Evolutionary conservation across 2,113 vertebrate species (phyloP).

Genomic region (Dicerorhinus sumatrensis): DNA sequence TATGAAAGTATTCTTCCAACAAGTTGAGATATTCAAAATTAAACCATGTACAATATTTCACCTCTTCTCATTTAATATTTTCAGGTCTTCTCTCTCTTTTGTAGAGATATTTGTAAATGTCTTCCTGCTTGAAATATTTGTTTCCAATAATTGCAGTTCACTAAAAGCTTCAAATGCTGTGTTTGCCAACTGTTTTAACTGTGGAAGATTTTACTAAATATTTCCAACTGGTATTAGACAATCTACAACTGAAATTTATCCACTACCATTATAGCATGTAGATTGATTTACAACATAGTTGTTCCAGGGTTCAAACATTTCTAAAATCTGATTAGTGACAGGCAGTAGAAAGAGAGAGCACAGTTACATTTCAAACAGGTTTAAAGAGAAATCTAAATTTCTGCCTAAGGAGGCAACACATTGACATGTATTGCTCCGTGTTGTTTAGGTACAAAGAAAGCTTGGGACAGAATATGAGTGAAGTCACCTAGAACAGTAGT

Average conservation of each 20-base stretch:
- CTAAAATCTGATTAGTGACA: neutral
- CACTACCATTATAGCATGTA: neutral
- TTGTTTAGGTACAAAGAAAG: neutral
- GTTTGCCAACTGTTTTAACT: neutral
- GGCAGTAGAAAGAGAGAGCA: neutral
- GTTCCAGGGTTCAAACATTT: neutral
- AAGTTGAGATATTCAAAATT: neutral
- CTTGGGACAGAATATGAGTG: neutral
- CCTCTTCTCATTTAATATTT: neutral
- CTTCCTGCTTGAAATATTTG: neutral
- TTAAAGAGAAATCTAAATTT: neutral
- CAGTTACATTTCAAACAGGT: neutral
- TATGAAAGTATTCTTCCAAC: neutral
- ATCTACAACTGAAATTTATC: neutral
- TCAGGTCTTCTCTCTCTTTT: neutral
- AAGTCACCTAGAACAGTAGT: neutral
- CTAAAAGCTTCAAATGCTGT: neutral
- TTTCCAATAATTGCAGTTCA: neutral
- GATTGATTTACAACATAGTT: neutral
- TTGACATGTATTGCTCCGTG: neutral
- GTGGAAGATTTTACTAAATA: neutral
- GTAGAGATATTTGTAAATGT: neutral
- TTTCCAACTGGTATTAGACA: neutral
- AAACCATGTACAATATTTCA: neutral
- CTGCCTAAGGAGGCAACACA: neutral